A percentile compares a stretch with the other conserved stretches of the same genome.
phyloP scores from a whole-genome alignment of 2,113 vertebrate genomes.

The Tachuris rubrigastra region DNA sequence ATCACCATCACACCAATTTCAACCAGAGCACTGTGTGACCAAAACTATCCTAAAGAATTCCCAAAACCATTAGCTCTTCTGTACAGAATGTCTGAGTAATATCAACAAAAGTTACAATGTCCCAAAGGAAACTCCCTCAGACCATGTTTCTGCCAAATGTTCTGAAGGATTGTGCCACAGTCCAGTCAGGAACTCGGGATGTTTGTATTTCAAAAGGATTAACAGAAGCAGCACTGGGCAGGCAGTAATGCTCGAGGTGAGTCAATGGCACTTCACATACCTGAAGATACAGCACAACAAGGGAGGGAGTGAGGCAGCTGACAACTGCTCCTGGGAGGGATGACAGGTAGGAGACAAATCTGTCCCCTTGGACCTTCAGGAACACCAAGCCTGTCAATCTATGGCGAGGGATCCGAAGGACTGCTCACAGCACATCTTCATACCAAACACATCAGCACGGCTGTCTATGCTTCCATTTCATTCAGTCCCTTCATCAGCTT shows the following conservation, averaged over 20 bases:
- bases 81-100: neutral
- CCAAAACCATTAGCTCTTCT: neutral
- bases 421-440: neutral
- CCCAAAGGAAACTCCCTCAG: neutral
- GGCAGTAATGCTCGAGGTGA: neutral
- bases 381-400: neutral
- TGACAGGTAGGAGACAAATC: neutral
- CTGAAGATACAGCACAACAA: neutral
- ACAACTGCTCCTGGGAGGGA: neutral
- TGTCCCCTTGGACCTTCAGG: neutral
- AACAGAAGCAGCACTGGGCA: neutral
- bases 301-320: neutral
- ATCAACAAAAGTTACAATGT: neutral
- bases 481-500: neutral
- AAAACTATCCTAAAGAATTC: neutral
- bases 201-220: neutral
- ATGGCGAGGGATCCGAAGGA: neutral
- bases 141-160: fast-evolving
- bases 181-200: fast-evolving
- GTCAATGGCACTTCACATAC: neutral
- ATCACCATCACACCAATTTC: neutral
- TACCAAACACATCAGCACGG: neutral
- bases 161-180: neutral
- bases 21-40: neutral
- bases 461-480: neutral